phyloP scores from a whole-genome alignment of 2,113 vertebrate species.

The Carassius gibelio region DNA sequence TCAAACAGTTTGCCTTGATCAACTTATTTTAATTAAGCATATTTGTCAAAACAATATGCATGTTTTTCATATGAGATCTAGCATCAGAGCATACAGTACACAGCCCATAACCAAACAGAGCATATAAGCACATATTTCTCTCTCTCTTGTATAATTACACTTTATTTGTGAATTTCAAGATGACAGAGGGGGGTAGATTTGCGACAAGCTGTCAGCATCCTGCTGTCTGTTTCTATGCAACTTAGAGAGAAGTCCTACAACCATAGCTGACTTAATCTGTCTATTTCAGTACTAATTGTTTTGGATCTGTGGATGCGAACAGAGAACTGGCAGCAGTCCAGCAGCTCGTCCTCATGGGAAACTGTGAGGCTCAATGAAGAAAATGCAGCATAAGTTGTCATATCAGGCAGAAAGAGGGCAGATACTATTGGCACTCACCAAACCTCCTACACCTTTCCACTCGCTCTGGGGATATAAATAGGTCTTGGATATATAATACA shows the following conservation, averaged over 20 bases:
- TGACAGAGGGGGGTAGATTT: constrained; percentile 30
- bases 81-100: neutral
- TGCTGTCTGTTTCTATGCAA: constrained; percentile 18
- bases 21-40: neutral
- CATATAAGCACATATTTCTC: neutral
- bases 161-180: constrained; percentile 25
- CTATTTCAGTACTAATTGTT: constrained; percentile 42
- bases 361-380: constrained; percentile 39
- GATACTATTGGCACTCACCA: constrained; percentile 42
- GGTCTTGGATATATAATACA: constrained; percentile 40
- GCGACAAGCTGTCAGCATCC: constrained; percentile 41
- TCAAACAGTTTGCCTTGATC: neutral
- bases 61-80: neutral
- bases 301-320: constrained; percentile 28
- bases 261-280: constrained; percentile 14
- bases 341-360: neutral
- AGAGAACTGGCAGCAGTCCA: constrained; percentile 39
- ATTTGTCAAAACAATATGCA: neutral
- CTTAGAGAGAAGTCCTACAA: constrained; percentile 29
- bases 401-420: constrained; percentile 41
- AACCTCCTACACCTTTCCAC: constrained; percentile 32
- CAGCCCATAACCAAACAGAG: neutral
- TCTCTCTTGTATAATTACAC: constrained; percentile 29
- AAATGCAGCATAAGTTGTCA: constrained; percentile 53
- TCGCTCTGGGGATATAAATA: constrained; percentile 55